A percentile compares a stretch with the other conserved stretches of the same genome.
These are phyloP conservation scores for Psittacus erithacus DNA, from an alignment of 2,113 vertebrate genomes.

Conservation along the genomic window DNA sequence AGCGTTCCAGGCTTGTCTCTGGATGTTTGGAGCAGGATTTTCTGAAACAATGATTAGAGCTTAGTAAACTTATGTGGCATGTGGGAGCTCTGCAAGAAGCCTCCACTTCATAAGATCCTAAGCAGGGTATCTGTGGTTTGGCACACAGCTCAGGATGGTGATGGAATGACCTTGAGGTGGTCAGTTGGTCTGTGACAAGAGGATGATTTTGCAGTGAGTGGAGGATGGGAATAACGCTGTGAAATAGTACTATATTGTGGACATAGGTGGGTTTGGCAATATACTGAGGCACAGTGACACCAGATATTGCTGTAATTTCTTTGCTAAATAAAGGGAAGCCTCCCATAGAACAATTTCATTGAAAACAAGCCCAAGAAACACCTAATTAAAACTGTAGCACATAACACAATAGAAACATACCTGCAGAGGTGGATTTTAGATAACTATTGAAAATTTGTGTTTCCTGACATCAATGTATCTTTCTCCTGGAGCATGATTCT, in stretches of 20 bases:
- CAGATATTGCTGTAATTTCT: background rate
- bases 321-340: background rate
- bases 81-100: background rate
- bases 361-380: background rate
- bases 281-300: background rate
- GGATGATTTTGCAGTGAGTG: background rate
- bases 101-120: background rate
- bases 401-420: rapidly evolving
- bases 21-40: background rate
- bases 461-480: background rate
- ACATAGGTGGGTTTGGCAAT: background rate
- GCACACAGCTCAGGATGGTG: background rate
- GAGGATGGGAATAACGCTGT: background rate
- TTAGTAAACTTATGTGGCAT: background rate
- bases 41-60: background rate
- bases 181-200: background rate
- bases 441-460: background rate
- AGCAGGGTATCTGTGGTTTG: background rate
- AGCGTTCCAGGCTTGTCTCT: background rate
- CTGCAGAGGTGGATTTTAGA: background rate
- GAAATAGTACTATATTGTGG: background rate
- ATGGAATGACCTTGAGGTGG: background rate
- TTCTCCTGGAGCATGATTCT: background rate
- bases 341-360: background rate
- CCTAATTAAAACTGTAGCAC: background rate